phyloP scores from a whole-genome alignment of 1,140 invertebrate species.

The Zaprionus lachaisei region DNA sequence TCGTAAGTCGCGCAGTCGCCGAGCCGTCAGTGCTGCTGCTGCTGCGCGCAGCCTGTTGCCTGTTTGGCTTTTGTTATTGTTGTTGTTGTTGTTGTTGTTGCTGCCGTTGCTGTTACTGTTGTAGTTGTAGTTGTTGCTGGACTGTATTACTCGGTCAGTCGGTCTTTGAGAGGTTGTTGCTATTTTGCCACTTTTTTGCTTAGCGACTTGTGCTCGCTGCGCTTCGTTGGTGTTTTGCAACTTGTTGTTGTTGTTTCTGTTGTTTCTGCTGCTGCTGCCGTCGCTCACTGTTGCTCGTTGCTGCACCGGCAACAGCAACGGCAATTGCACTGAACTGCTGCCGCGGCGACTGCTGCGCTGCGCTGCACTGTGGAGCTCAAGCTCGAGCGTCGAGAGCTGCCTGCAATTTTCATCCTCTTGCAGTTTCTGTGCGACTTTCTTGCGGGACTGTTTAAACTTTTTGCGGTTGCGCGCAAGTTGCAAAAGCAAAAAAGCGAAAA shows the following conservation, averaged over 20 bases:
- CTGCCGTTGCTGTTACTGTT: conserved; percentile 30
- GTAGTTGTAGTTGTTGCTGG: conserved; percentile 64
- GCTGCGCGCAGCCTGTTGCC: conserved; percentile 31
- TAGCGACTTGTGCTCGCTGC: conserved; percentile 55
- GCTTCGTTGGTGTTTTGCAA: conserved; percentile 65
- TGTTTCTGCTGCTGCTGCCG: conserved; percentile 38
- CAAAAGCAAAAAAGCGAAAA: conserved; percentile 33
- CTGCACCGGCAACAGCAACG: conserved; percentile 64
- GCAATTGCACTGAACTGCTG: conserved; percentile 72
- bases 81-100: conserved; percentile 29
- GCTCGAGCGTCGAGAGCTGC: conserved; percentile 57
- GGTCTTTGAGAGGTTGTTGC: conserved; percentile 84
- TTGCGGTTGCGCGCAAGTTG: conserved; percentile 72
- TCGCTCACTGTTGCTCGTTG: conserved; percentile 24
- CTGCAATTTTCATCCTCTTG: conserved; percentile 82
- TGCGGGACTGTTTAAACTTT: conserved; percentile 83
- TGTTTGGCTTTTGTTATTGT: conserved; percentile 37
- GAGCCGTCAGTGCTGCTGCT: neutral
- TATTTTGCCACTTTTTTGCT: conserved; percentile 70
- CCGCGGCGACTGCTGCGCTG: conserved; percentile 35
- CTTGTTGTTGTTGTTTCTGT: conserved; percentile 54
- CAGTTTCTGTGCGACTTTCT: conserved; percentile 84
- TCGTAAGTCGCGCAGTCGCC: conserved; percentile 27
- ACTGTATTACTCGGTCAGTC: conserved; percentile 84
- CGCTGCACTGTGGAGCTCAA: conserved; percentile 25